Conservation (phyloP, 2,797 vertebrate genomes). For the Neosilurus mollespiculum region DNA sequence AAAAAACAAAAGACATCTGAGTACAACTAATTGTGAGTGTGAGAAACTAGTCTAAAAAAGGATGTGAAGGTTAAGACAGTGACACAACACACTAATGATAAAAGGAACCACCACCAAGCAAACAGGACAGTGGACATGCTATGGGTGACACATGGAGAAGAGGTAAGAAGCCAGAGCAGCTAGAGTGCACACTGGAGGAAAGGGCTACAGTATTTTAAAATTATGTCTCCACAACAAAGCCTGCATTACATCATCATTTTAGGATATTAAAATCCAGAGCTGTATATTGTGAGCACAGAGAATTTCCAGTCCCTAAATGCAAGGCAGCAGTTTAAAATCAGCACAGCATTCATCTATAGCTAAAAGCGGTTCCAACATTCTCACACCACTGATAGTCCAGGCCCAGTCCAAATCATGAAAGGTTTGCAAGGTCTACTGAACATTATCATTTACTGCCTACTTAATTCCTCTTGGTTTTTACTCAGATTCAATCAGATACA, state of each 20-base stretch:
- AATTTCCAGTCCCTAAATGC: slow-evolving; percentile 13
- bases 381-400: background rate
- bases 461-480: background rate
- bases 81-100: too few species aligned
- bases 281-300: slow-evolving; percentile 5
- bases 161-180: too few species aligned
- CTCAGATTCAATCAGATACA: background rate
- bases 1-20: too few species aligned
- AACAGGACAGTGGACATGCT: too few species aligned
- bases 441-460: background rate
- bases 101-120: too few species aligned
- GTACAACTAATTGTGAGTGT: too few species aligned
- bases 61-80: too few species aligned
- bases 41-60: too few species aligned
- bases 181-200: too few species aligned
- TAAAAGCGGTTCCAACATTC: background rate
- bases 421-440: background rate
- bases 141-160: too few species aligned
- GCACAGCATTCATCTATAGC: background rate
- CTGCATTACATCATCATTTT: slow-evolving; percentile 18
- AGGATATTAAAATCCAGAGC: slow-evolving; percentile 20
- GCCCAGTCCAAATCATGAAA: background rate
- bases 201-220: too few species aligned
- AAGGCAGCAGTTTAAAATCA: background rate
- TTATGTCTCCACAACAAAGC: background rate